Evolutionary conservation across 2,113 vertebrate genomes (phyloP), one percentile per base, ranked within the genome.

Genomic region (Siniperca knerii): DNA sequence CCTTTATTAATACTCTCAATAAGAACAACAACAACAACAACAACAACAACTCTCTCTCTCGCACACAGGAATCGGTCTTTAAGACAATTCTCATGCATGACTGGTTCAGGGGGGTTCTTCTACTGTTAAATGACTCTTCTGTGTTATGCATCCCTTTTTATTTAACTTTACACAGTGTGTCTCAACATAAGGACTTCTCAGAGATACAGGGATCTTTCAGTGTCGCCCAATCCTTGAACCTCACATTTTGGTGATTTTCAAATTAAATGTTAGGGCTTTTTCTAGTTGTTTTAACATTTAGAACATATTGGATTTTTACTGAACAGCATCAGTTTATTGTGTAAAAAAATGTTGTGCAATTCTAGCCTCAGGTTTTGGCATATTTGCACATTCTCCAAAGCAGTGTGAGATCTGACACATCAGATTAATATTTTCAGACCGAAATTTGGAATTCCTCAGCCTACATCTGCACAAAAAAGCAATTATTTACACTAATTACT

Each of bases 1-100:
- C 11, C 62, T 54, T 70, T 60, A 80, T 75, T 81, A 55, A 84
- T 46, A 37, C 25, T 48, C 50, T 76, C 37, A 74, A 73, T 1
- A 84, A 64, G 29, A 85, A 23, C 68, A 64, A 57, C 67, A 75
- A 48, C 48, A 65, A 42, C 65, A 54, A 57, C 29, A 44, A 44
- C 42, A 2, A 13, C 42, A 48, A 46, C 44, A 46, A 15, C n/a
- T 55, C 61, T 35, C 40, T 8, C 29, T 4, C 66, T 2, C 25
- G 15, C 46, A 55, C 18, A 71, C 21, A 16, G 46, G 16, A 77
- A n/a, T 73, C 15, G 1, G 55, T 12, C 37, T 46, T 65, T 50
- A 8, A 65, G 7, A 42, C 29, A 69, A 25, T 60, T 37, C 16
- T 54, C 21, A 29, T n/a, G 54, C 48, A 11, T 13, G n/a, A 46